Conservation (phyloP, 2,113 vertebrate genomes). For the Passer montanus region DNA sequence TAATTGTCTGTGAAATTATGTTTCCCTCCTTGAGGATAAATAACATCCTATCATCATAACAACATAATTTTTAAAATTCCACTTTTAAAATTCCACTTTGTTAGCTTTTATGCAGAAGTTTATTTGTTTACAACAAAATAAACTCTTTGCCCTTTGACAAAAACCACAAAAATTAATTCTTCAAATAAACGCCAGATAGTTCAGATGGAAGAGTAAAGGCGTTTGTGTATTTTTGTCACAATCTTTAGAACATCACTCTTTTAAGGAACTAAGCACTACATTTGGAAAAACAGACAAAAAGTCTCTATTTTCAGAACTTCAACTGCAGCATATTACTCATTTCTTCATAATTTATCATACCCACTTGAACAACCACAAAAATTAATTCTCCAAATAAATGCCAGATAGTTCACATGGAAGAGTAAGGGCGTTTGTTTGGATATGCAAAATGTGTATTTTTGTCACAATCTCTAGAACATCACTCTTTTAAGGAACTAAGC, state of each 20-base stretch:
- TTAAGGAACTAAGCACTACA: not conserved
- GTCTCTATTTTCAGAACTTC: not conserved
- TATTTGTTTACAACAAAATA: not conserved
- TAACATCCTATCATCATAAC: not conserved
- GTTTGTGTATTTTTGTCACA: not conserved
- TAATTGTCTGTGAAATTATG: not conserved
- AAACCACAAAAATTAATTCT: not conserved
- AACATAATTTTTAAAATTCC: not conserved
- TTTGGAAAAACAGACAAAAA: not conserved
- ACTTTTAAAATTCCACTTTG: not conserved
- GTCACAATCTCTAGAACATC: not conserved
- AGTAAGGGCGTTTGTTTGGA: not conserved
- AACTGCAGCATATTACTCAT: not conserved
- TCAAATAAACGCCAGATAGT: not conserved
- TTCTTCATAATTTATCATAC: not conserved
- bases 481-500: not conserved
- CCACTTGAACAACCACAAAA: not conserved
- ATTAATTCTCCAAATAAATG: not conserved
- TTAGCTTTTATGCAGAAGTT: not conserved
- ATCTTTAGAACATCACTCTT: not conserved
- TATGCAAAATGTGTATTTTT: not conserved
- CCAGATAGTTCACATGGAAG: not conserved
- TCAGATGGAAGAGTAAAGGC: not conserved
- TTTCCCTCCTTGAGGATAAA: not conserved
- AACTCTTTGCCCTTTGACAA: not conserved